A percentile compares a stretch with the other conserved stretches of the same genome.
Conservation (phyloP, 2,113 vertebrate genomes). For the Bubalus kerabau region DNA sequence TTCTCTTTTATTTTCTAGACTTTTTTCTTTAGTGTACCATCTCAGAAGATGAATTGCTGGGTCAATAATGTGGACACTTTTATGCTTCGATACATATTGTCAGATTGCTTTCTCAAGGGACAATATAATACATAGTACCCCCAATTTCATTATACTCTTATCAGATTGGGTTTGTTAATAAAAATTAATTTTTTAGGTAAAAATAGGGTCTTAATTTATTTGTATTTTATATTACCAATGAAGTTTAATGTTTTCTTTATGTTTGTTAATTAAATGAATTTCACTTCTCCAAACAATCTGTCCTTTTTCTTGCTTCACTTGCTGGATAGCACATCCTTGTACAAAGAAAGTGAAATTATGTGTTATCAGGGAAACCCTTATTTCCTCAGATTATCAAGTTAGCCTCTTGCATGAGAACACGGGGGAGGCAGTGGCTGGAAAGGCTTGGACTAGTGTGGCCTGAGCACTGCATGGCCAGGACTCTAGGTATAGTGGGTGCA, state of each 20-base stretch:
- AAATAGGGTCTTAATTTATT: conserved; percentile 12
- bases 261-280: conserved; percentile 17
- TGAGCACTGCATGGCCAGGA: background rate
- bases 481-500: background rate
- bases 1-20: background rate
- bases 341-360: conserved; percentile 25
- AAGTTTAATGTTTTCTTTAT: background rate
- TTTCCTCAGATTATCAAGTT: conserved; percentile 35
- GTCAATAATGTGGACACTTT: conserved; percentile 34
- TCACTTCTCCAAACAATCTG: background rate
- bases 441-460: background rate
- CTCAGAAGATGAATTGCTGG: conserved; percentile 37
- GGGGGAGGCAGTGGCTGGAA: background rate
- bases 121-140: background rate
- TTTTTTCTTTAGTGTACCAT: background rate
- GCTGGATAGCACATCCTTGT: background rate
- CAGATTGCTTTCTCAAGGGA: conserved; percentile 32
- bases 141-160: background rate
- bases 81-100: conserved; percentile 33
- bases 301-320: background rate
- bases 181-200: conserved; percentile 16
- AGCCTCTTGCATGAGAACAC: background rate
- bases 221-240: background rate
- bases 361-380: conserved; percentile 11
- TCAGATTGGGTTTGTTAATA: background rate